Base-by-base conservation (phyloP, 1,140 invertebrate species). In the Drosophila cardini region DNA sequence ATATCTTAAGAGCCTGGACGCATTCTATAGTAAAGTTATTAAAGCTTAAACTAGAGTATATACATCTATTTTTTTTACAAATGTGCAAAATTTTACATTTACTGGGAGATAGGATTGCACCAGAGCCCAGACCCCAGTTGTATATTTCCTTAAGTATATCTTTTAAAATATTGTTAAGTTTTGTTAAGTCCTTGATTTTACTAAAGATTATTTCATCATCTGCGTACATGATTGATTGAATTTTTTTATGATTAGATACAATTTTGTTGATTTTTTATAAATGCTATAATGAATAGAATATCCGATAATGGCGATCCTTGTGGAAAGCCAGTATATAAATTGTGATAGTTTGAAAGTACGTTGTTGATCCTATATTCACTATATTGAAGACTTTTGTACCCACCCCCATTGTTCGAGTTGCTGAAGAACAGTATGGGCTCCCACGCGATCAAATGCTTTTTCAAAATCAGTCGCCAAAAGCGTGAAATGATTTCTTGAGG, bases 381-480 rank as follows among this genome's bases (percentile, higher is more conserved):
- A 40, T n/a, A 13, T 40, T 40, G 38, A 40, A 40, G n/a, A 13
- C 11, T 40, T 40, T 40, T 38, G 36, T 9, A 50, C 36, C 32
- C 30, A 62, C 7, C 43, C 45, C 60, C 46, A 48, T 53, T 26
- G 30, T 15, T 10, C 40, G 18, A 67, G 56, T 38, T 48, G 48
- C n/a, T 62, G 48, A 55, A 62, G 63, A 42, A 74, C 63, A 18
- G 58, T 52, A 57, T 68, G 64, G 13, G 34, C 57, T 46, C 38
- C 65, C 36, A 69, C 53, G 21, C 64, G 48, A 50, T 63, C 58
- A 32, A 69, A 70, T 52, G 65, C 72, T 4, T 10, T 40, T 40
- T 40, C 38, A 4, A 40, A 40, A n/a, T 40, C 38, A 11, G 38
- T 40, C 38, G 38, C 38, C 38, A 40, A 40, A 40, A 40, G 38